Evolutionary conservation across 2,113 vertebrate species (phyloP), one percentile per base, ranked within the genome.

Genomic region (Brachypteracias leptosomus): DNA sequence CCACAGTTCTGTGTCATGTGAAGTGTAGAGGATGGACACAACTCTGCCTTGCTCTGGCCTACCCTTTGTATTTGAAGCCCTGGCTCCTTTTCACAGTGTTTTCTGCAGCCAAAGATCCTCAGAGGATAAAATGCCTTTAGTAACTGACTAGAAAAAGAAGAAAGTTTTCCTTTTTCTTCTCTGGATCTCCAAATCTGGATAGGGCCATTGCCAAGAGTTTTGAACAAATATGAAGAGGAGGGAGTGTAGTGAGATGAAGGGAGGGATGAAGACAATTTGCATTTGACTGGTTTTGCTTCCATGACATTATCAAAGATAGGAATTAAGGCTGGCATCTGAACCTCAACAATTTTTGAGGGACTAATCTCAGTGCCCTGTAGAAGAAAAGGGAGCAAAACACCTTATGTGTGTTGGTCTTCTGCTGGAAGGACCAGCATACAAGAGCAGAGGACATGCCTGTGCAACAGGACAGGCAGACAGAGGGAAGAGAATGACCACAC

Each of bases 261-360:
- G 20, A 67, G 18, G 35, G 19, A 58, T 1, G 12, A 70, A 2
- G 22, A 79, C 29, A 82, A 52, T 47, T 36, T 6, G 0, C 0
- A 0, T 89, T 61, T 0, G 2, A 46, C 22, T 33, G 8, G 0
- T 72, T 82, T 76, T 82, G 17, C 66, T 88, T 61, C 59, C 49
- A 11, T 0, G 4, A 51, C 26, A n/a, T 84, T n/a, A 33, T 62
- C 28, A 84, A 76, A 77, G 35, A 40, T 26, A n/a, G 36, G 36
- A 75, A 58, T 72, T 35, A 35, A 13, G 22, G 29, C 3, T 55
- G 59, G 35, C 51, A 73, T 36, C 59, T 70, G 62, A 88, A 72
- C 33, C 21, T 61, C 63, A 80, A 3, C 10, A 12, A 14, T 13
- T 83, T 84, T 70, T 46, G 42, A 90, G 31, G 16, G 33, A 66